phyloP scores from a whole-genome alignment of 2,888 invertebrate species.

The Rhagophthalmus giganteus region DNA sequence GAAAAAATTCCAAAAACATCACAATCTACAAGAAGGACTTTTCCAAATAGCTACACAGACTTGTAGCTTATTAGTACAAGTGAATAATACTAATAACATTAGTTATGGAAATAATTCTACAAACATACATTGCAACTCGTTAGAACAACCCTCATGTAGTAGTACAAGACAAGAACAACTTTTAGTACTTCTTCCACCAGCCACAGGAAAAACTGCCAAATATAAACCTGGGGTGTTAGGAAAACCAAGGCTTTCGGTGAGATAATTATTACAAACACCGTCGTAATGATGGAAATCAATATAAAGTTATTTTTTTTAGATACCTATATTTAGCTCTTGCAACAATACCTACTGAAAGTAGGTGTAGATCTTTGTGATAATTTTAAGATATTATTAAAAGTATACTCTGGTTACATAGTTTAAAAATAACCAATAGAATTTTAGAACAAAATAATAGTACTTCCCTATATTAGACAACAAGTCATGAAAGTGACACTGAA shows the following conservation, averaged over 20 bases:
- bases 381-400: no score
- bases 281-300: no score
- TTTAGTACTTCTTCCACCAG: conserved; percentile 63
- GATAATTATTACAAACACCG: no score
- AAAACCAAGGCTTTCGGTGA: conserved; percentile 66
- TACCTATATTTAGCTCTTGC: no score
- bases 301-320: no score
- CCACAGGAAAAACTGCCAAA: conserved; percentile 33
- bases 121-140: conserved; percentile 63
- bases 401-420: no score
- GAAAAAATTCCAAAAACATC: conserved; percentile 57
- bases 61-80: conserved; percentile 75
- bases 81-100: conserved; percentile 75
- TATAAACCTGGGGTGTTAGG: conserved; percentile 41
- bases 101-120: conserved; percentile 67
- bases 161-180: conserved; percentile 46
- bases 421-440: no score
- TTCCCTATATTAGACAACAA: no score
- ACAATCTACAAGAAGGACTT: conserved; percentile 73
- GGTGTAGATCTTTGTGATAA: no score
- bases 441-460: no score
- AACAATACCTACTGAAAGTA: no score
- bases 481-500: no score
- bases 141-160: conserved; percentile 35
- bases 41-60: conserved; percentile 80